phyloP scores from a whole-genome alignment of 1,140 invertebrate species.

The Zaprionus africanus region DNA sequence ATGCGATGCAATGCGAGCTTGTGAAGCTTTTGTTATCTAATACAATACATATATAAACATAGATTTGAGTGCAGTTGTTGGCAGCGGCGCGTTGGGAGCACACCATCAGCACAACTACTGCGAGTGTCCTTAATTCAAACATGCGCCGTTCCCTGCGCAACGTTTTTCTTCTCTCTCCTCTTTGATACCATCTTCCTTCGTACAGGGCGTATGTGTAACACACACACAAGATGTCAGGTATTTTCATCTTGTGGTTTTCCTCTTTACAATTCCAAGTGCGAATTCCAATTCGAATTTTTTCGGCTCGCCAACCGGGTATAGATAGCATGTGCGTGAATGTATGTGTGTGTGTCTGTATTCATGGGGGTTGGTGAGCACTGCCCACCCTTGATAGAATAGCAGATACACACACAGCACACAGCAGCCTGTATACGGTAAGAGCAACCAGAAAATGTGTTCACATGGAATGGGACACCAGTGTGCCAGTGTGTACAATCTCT shows the following conservation, averaged over 20 bases:
- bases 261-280: neutral
- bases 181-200: slow-evolving; percentile 19
- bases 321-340: neutral
- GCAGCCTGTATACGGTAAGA: slow-evolving; percentile 21
- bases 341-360: slow-evolving; percentile 24
- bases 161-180: slow-evolving; percentile 2
- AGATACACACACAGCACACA: slow-evolving; percentile 57
- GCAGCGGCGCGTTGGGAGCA: slow-evolving; percentile 65
- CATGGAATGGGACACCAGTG: slow-evolving; percentile 35
- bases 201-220: slow-evolving; percentile 66
- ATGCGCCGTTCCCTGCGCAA: slow-evolving; percentile 60
- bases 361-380: slow-evolving; percentile 48
- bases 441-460: slow-evolving; percentile 5
- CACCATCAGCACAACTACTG: slow-evolving; percentile 48
- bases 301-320: slow-evolving; percentile 21
- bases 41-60: neutral
- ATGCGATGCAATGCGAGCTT: neutral
- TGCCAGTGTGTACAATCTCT: slow-evolving; percentile 8
- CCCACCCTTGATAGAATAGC: slow-evolving; percentile 40
- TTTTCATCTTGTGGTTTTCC: slow-evolving; percentile 26
- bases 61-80: neutral
- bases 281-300: slow-evolving; percentile 54
- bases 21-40: slow-evolving; percentile 27
- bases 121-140: slow-evolving; percentile 80
- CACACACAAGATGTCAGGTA: slow-evolving; percentile 4